These are phyloP conservation scores for Tor tambroides DNA, from an alignment of 2,113 vertebrate species.

Conservation along the genomic window DNA sequence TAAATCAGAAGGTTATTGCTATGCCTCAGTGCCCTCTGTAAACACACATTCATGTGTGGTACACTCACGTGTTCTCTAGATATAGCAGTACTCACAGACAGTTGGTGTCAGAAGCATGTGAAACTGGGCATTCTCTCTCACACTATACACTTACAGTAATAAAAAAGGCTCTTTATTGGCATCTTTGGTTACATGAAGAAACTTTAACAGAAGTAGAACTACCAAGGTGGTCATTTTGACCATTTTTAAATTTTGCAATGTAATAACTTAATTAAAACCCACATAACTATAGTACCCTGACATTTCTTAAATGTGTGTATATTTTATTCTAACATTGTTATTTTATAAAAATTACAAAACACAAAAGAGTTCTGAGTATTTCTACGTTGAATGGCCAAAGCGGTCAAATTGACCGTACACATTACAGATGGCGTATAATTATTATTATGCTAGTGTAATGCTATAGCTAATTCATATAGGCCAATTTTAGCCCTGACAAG, in stretches of 20 bases:
- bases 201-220: neutral
- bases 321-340: too few relatives aligned
- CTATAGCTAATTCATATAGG: too few relatives aligned
- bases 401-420: too few relatives aligned
- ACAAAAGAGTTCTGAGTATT: too few relatives aligned
- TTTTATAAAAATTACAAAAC: too few relatives aligned
- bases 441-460: too few relatives aligned
- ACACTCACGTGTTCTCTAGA: neutral
- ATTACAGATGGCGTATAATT: too few relatives aligned
- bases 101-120: neutral
- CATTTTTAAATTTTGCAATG: too few relatives aligned
- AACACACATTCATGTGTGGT: conserved; percentile 36
- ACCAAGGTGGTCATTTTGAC: neutral
- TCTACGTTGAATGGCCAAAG: too few relatives aligned
- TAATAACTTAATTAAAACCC: neutral
- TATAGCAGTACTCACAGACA: neutral
- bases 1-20: conserved; percentile 51
- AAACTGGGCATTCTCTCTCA: neutral
- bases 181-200: neutral
- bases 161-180: too few relatives aligned
- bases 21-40: conserved; percentile 46
- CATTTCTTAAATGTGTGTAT: neutral
- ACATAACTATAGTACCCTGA: neutral
- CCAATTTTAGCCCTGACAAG: too few relatives aligned
- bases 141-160: neutral